A percentile compares a stretch with the other conserved stretches of the same genome.
phyloP scores from a whole-genome alignment of 2,113 vertebrate genomes.

The Pogona vitticeps region DNA sequence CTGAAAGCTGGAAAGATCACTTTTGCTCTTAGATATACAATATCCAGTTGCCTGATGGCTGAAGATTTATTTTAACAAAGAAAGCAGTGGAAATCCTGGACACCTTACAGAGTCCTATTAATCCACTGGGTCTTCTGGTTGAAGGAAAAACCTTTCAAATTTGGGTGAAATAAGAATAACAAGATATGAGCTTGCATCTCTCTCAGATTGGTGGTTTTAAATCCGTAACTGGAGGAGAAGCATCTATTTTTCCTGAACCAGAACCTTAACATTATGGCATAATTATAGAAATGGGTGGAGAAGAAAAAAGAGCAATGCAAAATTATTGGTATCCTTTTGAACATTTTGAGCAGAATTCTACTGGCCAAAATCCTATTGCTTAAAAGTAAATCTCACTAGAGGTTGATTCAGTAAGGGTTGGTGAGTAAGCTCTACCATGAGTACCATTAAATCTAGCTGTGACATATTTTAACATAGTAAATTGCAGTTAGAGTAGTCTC shows the following conservation, averaged over 20 bases:
- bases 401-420: no score
- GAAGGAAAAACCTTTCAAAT: not conserved
- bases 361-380: no score
- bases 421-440: no score
- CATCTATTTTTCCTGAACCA: not conserved
- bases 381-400: no score
- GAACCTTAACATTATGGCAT: not conserved
- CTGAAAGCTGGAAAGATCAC: not conserved
- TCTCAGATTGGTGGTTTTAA: not conserved
- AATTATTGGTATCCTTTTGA: not conserved
- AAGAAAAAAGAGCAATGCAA: not conserved
- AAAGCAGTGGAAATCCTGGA: not conserved
- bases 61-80: not conserved
- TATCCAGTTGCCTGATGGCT: not conserved
- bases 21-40: not conserved
- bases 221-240: not conserved
- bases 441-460: no score
- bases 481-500: no score
- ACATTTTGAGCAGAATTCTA: no score
- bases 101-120: not conserved
- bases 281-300: not conserved
- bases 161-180: not conserved
- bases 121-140: not conserved
- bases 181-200: not conserved
- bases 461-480: no score